Evolutionary conservation across 2,797 vertebrate species (phyloP).

Genomic region (Cheirogaleus major): DNA sequence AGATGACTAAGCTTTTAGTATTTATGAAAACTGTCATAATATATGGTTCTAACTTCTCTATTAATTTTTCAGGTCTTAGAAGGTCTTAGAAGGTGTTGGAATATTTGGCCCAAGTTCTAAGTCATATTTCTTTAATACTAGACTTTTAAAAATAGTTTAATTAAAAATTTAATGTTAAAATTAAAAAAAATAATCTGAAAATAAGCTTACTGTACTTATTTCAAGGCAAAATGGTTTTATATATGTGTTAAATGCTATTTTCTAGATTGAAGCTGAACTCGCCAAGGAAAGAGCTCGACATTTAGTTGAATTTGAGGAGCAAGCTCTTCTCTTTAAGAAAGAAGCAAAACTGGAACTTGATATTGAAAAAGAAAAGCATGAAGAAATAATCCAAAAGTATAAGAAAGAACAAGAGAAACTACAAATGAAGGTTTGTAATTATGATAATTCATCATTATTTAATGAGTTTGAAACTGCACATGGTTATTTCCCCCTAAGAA

Average conservation of each 20-base stretch:
- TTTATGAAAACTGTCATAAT: constrained; percentile 22
- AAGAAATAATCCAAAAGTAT: constrained; percentile 85
- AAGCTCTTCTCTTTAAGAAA: constrained; percentile 82
- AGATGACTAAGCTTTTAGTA: background rate
- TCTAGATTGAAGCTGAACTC: constrained; percentile 85
- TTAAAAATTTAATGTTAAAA: background rate
- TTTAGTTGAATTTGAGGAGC: constrained; percentile 81
- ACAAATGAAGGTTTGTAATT: constrained; percentile 86
- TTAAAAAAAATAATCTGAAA: background rate
- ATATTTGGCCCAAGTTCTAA: constrained; percentile 38
- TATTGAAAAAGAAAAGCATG: constrained; percentile 88
- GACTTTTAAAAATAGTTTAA: background rate
- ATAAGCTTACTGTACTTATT: background rate
- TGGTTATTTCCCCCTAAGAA: background rate
- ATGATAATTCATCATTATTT: background rate
- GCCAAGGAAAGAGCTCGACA: constrained; percentile 84
- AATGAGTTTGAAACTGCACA: background rate
- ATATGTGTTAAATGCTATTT: background rate
- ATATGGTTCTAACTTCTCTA: background rate
- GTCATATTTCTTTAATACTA: background rate
- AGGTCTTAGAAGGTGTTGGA: constrained; percentile 2
- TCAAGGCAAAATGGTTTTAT: background rate
- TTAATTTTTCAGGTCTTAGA: constrained; percentile 23
- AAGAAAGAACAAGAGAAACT: constrained; percentile 85
- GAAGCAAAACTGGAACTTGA: constrained; percentile 86